Percentiles rank a stretch among this genome's conserved stretches.
Evolutionary conservation across 2,113 vertebrate species (phyloP).

Genomic region (Panthera uncia): DNA sequence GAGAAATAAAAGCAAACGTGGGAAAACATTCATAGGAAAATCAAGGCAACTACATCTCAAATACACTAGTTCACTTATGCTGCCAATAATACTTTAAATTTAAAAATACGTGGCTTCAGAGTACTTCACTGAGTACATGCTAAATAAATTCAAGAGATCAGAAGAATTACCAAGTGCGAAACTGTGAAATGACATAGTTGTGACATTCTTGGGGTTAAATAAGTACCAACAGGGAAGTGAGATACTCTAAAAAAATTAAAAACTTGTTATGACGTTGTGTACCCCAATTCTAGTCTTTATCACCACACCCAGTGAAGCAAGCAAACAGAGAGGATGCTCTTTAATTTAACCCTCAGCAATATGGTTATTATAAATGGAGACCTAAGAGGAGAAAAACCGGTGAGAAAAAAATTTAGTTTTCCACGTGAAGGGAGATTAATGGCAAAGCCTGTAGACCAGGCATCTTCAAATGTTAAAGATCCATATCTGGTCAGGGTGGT

Average conservation of each 20-base stretch:
- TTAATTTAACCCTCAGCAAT: background rate
- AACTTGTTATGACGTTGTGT: background rate
- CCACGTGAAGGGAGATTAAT: background rate
- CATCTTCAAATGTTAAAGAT: background rate
- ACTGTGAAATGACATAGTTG: background rate
- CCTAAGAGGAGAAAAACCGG: background rate
- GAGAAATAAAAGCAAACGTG: constrained; percentile 42
- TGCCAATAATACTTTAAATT: background rate
- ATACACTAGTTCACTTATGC: background rate
- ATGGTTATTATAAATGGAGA: background rate
- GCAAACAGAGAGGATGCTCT: background rate
- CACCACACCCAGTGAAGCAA: background rate
- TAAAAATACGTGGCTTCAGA: background rate
- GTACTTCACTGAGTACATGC: background rate
- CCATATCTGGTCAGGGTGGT: background rate
- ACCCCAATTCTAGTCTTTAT: constrained; percentile 18
- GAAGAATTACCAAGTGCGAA: background rate
- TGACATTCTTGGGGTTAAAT: background rate
- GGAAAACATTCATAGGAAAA: constrained; percentile 20
- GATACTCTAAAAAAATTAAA: background rate
- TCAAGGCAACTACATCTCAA: background rate
- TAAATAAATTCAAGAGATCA: background rate
- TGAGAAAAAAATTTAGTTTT: constrained; percentile 18
- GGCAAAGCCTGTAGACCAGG: background rate
- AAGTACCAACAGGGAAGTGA: background rate